These are phyloP conservation scores for Agrochola lota DNA, from an alignment of 2,888 invertebrate genomes.

Conservation along the genomic window DNA sequence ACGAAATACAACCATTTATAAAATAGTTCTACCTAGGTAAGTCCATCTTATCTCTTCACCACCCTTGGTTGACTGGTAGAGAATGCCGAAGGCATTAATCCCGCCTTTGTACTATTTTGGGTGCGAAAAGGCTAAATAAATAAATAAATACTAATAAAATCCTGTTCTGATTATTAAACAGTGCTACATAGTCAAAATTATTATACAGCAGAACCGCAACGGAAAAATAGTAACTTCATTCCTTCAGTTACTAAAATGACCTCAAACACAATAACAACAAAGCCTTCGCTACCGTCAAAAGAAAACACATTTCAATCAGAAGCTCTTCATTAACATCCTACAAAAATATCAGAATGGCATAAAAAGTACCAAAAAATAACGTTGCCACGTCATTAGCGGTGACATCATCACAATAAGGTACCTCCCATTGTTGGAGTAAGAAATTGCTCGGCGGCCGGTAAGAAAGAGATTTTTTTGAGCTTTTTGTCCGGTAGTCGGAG, in stretches of 20 bases:
- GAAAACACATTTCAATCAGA: constrained; percentile 12
- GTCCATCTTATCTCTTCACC: too few species aligned
- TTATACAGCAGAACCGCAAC: too few species aligned
- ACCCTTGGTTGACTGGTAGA: too few species aligned
- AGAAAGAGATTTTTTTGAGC: constrained; percentile 8
- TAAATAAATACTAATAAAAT: too few species aligned
- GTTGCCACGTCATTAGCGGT: constrained; percentile 55
- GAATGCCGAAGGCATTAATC: too few species aligned
- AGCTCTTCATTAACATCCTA: constrained; percentile 27
- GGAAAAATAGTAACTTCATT: background rate
- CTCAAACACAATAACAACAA: constrained; percentile 7
- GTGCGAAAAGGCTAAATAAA: too few species aligned
- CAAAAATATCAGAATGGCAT: constrained; percentile 30
- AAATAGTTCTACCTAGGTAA: too few species aligned
- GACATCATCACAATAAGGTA: constrained; percentile 47
- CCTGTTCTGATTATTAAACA: too few species aligned
- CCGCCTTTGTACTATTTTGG: too few species aligned
- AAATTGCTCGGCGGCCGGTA: constrained; percentile 50
- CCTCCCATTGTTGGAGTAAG: constrained; percentile 51
- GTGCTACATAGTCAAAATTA: too few species aligned
- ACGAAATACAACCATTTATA: too few species aligned
- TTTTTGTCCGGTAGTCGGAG: background rate
- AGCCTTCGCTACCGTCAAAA: constrained; percentile 8
- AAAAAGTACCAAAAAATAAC: constrained; percentile 22
- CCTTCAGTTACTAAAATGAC: background rate